Percentiles rank a stretch among this genome's conserved stretches.
These are phyloP conservation scores for Galerucella pusilla DNA, from an alignment of 2,888 invertebrate genomes.

Conservation along the genomic window DNA sequence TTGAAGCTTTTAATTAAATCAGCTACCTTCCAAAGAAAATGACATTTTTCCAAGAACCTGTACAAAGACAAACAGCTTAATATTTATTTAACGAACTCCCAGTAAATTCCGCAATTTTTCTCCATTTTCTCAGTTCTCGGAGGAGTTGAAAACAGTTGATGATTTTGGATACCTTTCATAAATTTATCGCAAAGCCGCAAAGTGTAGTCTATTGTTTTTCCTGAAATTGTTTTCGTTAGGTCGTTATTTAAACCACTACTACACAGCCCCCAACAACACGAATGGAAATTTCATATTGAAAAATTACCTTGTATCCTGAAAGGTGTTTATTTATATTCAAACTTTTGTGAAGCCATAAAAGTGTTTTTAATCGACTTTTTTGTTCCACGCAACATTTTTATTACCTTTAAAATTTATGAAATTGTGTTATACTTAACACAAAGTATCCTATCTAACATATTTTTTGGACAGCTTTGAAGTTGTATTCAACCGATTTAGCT, in stretches of 20 bases:
- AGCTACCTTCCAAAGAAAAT: neutral
- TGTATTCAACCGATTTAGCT: too few species aligned
- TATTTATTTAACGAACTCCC: neutral
- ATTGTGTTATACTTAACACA: too few species aligned
- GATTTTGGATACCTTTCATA: conserved; percentile 10
- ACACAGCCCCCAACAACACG: neutral
- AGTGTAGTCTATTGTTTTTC: conserved; percentile 14
- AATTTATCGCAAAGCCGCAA: conserved; percentile 14
- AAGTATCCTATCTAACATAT: too few species aligned
- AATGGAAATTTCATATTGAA: neutral
- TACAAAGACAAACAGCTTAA: too few species aligned
- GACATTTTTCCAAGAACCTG: neutral
- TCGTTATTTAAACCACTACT: conserved; percentile 7
- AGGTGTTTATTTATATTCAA: neutral
- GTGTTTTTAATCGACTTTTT: neutral
- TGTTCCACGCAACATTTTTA: too few species aligned
- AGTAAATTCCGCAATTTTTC: conserved; percentile 2
- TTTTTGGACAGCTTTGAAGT: too few species aligned
- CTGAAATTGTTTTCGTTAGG: neutral
- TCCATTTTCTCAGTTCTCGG: conserved; percentile 8
- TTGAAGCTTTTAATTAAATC: too few species aligned
- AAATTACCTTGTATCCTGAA: neutral
- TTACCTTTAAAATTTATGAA: too few species aligned
- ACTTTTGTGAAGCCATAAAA: neutral
- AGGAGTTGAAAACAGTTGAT: conserved; percentile 14